These are phyloP conservation scores for Notospermus geniculatus DNA, from an alignment of 1,140 invertebrate genomes.

Conservation along the genomic window DNA sequence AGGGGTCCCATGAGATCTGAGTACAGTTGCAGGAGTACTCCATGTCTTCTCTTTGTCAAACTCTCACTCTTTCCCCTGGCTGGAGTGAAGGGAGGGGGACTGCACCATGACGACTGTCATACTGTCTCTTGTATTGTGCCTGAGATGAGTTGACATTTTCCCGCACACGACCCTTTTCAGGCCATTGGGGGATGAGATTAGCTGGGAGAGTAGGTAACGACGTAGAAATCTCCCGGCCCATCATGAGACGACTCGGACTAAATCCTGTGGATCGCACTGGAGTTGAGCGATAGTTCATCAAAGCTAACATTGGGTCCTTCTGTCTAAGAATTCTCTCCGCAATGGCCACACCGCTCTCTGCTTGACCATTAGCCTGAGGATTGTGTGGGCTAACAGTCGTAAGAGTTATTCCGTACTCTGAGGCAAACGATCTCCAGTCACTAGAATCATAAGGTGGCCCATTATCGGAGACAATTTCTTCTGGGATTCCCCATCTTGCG, in stretches of 20 bases:
- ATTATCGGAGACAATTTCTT: conserved; percentile 54
- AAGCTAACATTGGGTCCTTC: conserved; percentile 10
- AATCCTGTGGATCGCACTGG: conserved; percentile 10
- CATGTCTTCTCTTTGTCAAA: not conserved
- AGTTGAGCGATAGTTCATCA: conserved; percentile 14
- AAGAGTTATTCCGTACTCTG: conserved; percentile 50
- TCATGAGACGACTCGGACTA: conserved; percentile 14
- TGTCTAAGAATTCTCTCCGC: conserved; percentile 14
- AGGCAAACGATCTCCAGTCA: conserved; percentile 53
- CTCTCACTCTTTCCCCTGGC: not conserved
- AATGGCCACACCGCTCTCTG: conserved; percentile 26
- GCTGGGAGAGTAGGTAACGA: not conserved
- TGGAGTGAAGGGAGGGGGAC: not conserved
- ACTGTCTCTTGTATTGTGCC: not conserved
- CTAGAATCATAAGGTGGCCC: conserved; percentile 51
- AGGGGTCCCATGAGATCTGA: too few species aligned
- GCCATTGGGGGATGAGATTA: not conserved
- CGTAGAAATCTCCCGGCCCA: conserved; percentile 14
- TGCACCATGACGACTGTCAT: not conserved
- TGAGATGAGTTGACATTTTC: not conserved
- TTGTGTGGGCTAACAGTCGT: conserved; percentile 33
- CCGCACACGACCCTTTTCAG: not conserved
- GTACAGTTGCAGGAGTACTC: not conserved
- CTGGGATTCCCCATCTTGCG: conserved; percentile 49
- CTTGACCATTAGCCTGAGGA: conserved; percentile 43